Base-by-base conservation (phyloP, 2,888 invertebrate species). In the Acronicta leporina region DNA sequence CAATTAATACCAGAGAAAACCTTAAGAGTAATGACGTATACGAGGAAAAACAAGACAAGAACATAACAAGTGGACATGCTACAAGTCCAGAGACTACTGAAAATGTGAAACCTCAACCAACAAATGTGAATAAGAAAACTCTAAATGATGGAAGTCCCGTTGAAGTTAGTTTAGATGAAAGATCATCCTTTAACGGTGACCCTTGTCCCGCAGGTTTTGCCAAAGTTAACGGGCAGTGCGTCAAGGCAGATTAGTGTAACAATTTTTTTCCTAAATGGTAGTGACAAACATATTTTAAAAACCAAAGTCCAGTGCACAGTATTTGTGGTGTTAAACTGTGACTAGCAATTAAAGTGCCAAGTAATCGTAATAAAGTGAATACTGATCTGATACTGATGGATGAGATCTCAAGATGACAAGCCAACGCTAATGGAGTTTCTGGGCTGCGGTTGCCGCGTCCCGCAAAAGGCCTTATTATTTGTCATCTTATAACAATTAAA, bases 171-270 rank as follows among this genome's bases (percentile, higher is more conserved):
- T 50, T 89, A 2, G 86, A 81, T 57, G 85, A 87, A 40, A 74
- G 90, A 35, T 77, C 88, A 7, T 82, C 82, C 2, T 90, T 91
- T 60, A 80, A 75, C 11, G 91, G 86, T 5, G 88, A 90, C 54
- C 73, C 76, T 16, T 91, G 91, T 61, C 86, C 91, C 0, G 74
- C 81, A 0, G 90, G 88, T 7, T 81, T 74, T 20, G 80, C 82
- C 6, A 87, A 74, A 73, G 66, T 90, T n/a, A 84, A 87, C 56
- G 90, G 83, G 14, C 74, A 79, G 63, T 91, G 91, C 75, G 84
- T 87, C 10, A 67, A 74, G 49, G 68, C 66, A 25, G 86, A 86
- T 53, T 77, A 77, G 68, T 52, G 30, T 53, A 35, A 30, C 30
- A 6, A 2, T 16, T 1, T n/a, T 33, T 5, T 35, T n/a, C 6